Evolutionary conservation across 1,140 invertebrate genomes (phyloP), one percentile per base, ranked within the genome.

Genomic region (Euwallacea similis): DNA sequence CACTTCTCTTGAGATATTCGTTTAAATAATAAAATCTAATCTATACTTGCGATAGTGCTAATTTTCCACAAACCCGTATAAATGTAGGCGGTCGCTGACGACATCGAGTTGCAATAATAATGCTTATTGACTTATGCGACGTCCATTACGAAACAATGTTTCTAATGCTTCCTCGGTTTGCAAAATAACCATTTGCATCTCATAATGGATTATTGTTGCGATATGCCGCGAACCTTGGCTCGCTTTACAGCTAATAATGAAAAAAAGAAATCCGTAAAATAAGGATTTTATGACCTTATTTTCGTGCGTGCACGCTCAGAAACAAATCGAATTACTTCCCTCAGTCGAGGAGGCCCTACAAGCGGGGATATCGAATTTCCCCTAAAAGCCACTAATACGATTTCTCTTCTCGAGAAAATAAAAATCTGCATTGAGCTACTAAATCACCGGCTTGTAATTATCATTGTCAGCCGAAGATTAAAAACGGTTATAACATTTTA

Each of bases 401-500:
- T 50, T 10, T 50, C 13, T 50, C 13, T 50, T 50, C 46, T 50
- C 13, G 46, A 11, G 9, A 11, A 13, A 50, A 11, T 50, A 11
- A 50, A 50, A 13, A 50, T 50, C 21, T 33, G 21, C 21, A 33
- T 4, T 50, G 13, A 50, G 46, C 46, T 13, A 50, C 13, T 11
- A 50, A 50, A 50, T 50, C 9, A 11, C 9, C 9, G 13, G 3
- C 46, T 50, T 50, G 46, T 56, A 56, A 56, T 21, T 56, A 56
- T 21, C 16, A 56, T 21, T 15, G 16, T 56, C 46, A 13, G 2
- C 46, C 46, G 46, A 10, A 13, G 21, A 61, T 61, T 56, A n/a
- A 33, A 61, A 61, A 61, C 59, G 42, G 59, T 61, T 61, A 42
- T 42, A 42, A 15, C 21, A 63, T 63, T 63, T 47, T 63, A 63